Conservation (phyloP, 1,140 invertebrate species). For the Whitmania pigra region DNA sequence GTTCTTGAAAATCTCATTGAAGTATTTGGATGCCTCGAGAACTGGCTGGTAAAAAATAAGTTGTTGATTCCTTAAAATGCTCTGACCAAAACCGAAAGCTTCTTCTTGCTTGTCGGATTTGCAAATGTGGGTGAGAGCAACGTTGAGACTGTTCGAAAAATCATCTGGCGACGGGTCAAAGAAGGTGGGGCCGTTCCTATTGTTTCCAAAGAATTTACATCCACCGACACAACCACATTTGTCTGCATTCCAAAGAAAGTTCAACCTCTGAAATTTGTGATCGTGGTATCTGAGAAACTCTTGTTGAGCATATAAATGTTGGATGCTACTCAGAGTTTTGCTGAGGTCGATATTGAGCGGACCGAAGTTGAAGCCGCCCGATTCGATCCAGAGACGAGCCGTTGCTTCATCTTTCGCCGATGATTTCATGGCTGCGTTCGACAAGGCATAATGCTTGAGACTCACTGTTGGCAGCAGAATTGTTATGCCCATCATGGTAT, state of each 20-base stretch:
- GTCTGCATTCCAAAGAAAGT: constrained; percentile 80
- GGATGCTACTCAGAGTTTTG: constrained; percentile 44
- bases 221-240: constrained; percentile 84
- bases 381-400: constrained; percentile 66
- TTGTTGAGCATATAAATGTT: constrained; percentile 39
- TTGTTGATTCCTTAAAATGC: constrained; percentile 70
- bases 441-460: constrained; percentile 52
- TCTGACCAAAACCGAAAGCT: constrained; percentile 78
- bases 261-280: constrained; percentile 68
- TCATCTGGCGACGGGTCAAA: constrained; percentile 70
- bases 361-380: constrained; percentile 74
- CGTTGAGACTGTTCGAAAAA: constrained; percentile 63
- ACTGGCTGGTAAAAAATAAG: constrained; percentile 47
- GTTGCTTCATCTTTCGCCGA: constrained; percentile 29
- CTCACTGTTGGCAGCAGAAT: constrained; percentile 65
- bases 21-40: neutral
- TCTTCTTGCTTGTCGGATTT: constrained; percentile 37
- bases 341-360: constrained; percentile 85
- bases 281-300: constrained; percentile 75
- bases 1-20: constrained; percentile 1
- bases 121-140: constrained; percentile 30
- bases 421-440: constrained; percentile 25
- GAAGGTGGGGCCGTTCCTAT: constrained; percentile 64
- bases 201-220: constrained; percentile 77
- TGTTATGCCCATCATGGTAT: constrained; percentile 78